Evolutionary conservation across 2,113 vertebrate species (phyloP).

Genomic region (rabbit (Oryctolagus cuniculus)): mOryCun1.1 NC_091435.1:99735501-99736000

Average conservation of each 20-base stretch:
- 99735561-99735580: not conserved
- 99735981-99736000: not conserved
- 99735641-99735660: not conserved
- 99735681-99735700: not conserved
- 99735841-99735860: not conserved
- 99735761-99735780: not conserved
- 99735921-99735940: not conserved
- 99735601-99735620: not conserved
- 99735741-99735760: not conserved
- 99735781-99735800: not conserved
- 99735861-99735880: conserved; percentile 13
- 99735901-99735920: conserved; percentile 1
- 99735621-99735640: not conserved
- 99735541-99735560: not conserved
- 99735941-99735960: conserved; percentile 41
- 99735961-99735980: not conserved
- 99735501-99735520: not conserved
- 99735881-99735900: not conserved
- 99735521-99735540: not conserved
- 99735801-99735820: not conserved
- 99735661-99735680: not conserved
- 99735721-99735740: not conserved
- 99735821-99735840: not conserved
- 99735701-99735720: not conserved
- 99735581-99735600: not conserved